Evolutionary conservation across 2,797 vertebrate species (phyloP).

Genomic region (Apogon hyalosoma): DNA sequence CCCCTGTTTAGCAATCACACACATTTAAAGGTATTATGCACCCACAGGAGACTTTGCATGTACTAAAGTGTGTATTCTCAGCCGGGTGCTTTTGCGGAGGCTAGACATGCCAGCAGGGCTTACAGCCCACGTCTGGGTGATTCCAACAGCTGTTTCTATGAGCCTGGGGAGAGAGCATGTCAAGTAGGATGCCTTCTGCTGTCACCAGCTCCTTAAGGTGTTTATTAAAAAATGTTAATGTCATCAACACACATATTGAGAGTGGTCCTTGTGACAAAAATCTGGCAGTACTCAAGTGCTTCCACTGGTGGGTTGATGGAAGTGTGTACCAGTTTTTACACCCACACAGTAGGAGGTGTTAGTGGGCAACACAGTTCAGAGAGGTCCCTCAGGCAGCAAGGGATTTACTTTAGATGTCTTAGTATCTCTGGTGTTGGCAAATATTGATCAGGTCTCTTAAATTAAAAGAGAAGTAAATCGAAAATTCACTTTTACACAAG

Average conservation of each 20-base stretch:
- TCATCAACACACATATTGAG: conserved; percentile 60
- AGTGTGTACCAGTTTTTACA: conserved; percentile 52
- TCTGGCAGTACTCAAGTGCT: conserved; percentile 69
- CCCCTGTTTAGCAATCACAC: conserved; percentile 70
- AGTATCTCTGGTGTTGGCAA: conserved; percentile 39
- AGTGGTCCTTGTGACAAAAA: conserved; percentile 68
- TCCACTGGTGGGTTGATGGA: conserved; percentile 66
- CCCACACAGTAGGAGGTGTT: conserved; percentile 61
- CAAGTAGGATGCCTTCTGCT: conserved; percentile 80
- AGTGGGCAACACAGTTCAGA: conserved; percentile 59
- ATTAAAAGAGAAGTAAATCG: conserved; percentile 55
- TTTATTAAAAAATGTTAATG: conserved; percentile 83
- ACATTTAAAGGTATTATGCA: conserved; percentile 73
- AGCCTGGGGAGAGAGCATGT: conserved; percentile 73
- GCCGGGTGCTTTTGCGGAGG: conserved; percentile 67
- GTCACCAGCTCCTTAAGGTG: conserved; percentile 80
- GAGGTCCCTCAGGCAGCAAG: conserved; percentile 43
- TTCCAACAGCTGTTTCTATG: conserved; percentile 80
- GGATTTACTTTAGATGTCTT: conserved; percentile 65
- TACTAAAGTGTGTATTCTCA: conserved; percentile 80
- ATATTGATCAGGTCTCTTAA: conserved; percentile 66
- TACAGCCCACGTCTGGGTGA: conserved; percentile 71
- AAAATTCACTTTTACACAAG: conserved; percentile 64
- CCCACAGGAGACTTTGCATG: conserved; percentile 71
- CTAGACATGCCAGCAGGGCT: conserved; percentile 71